Evolutionary conservation across 1,140 invertebrate genomes (phyloP), one percentile per base, ranked within the genome.

Genomic region (Brachystomella parvula): DNA sequence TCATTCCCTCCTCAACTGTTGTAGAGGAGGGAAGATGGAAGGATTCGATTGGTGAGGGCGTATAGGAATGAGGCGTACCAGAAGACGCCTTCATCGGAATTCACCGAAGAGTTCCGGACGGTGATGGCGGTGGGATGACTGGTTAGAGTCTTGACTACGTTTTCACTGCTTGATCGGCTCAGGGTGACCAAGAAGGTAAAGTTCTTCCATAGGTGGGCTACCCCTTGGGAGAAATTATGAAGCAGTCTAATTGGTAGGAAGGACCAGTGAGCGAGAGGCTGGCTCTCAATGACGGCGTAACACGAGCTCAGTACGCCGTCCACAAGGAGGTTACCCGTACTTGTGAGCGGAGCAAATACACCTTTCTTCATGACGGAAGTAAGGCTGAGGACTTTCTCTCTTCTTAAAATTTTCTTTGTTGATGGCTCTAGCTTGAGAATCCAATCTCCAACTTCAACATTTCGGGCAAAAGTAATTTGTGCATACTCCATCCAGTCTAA

Each of bases 281-380:
- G 92, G 77, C 87, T 90, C 75, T 89, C 83, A 19, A 98, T 82
- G 12, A 93, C 80, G 0, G 95, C 95, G 79, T 98, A 99, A 77
- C 95, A 98, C 0, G 94, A 97, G 1, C 90, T 90, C 0, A 94
- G 82, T 2, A 96, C 86, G 66, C 88, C 88, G 77, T 98, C 87
- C 0, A 98, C 90, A 29, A 98, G 81, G 15, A 98, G 79, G 29
- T 88, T 96, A 0, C 96, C 96, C 12, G 84, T 83, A 21, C 77
- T 77, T 0, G 96, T 99, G 17, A 98, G 80, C 0, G 96, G 96
- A 1, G 95, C 95, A 75, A 84, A 94, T 1, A 94, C 86, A 9
- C 95, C 96, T 32, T 78, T 78, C 24, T 81, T 79, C 1, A 82
- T 76, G 12, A 85, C 79, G 19, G 82, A 76, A 26, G 79, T 79